These are phyloP conservation scores for Spea hammondii DNA, from an alignment of 2,797 vertebrate species.

Conservation along the genomic window DNA sequence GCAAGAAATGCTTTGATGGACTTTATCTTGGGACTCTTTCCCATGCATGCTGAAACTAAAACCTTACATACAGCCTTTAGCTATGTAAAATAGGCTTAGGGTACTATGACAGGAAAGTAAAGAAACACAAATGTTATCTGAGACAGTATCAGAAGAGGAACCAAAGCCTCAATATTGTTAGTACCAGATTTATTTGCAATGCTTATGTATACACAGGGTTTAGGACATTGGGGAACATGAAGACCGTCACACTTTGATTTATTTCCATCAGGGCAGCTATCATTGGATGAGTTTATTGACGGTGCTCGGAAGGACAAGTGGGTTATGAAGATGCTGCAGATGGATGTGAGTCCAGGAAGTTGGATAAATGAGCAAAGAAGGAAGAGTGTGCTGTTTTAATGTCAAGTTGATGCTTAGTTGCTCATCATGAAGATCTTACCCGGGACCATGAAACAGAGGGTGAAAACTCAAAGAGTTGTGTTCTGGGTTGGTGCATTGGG, in stretches of 20 bases:
- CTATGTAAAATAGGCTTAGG: too few species aligned
- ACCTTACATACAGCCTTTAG: too few species aligned
- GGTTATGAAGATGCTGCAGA: conserved; percentile 98
- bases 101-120: too few species aligned
- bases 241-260: background rate
- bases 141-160: too few species aligned
- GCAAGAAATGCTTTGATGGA: too few species aligned
- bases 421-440: background rate
- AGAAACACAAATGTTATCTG: too few species aligned
- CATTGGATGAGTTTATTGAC: conserved; percentile 88
- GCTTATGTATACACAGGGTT: too few species aligned
- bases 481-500: background rate
- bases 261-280: conserved; percentile 79
- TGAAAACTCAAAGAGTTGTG: conserved; percentile 10
- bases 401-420: background rate
- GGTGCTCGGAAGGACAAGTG: conserved; percentile 89
- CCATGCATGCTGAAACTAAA: too few species aligned
- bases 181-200: too few species aligned
- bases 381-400: conserved; percentile 71
- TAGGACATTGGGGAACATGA: background rate
- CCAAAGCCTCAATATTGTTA: too few species aligned
- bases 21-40: too few species aligned
- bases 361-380: conserved; percentile 82
- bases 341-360: conserved; percentile 84
- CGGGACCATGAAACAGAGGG: background rate